Evolutionary conservation across 2,797 vertebrate genomes (phyloP).

Genomic region (Poeciliopsis presidionis): DNA sequence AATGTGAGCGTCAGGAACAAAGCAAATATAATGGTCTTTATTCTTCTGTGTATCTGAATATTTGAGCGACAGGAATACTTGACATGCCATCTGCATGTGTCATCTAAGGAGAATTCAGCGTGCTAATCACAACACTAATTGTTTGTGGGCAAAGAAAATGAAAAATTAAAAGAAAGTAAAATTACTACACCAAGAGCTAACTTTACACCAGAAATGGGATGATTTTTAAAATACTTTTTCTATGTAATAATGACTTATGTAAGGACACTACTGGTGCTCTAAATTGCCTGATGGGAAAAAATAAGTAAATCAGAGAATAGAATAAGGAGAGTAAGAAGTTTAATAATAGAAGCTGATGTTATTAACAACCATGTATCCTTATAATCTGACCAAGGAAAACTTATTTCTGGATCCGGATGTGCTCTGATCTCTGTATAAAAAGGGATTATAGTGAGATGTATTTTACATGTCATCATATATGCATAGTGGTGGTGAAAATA

Average conservation of each 20-base stretch:
- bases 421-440: slow-evolving; percentile 15
- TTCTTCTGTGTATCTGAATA: slow-evolving; percentile 33
- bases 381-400: slow-evolving; percentile 38
- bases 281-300: slow-evolving; percentile 32
- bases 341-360: slow-evolving; percentile 33
- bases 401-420: slow-evolving; percentile 46
- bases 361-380: slow-evolving; percentile 35
- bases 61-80: slow-evolving; percentile 41
- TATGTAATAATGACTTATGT: slow-evolving; percentile 58
- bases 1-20: slow-evolving; percentile 46
- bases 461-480: slow-evolving; percentile 54
- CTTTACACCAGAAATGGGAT: slow-evolving; percentile 39
- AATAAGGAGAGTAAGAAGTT: slow-evolving; percentile 61
- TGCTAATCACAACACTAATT: slow-evolving; percentile 48
- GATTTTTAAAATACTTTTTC: slow-evolving; percentile 50
- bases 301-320: slow-evolving; percentile 23
- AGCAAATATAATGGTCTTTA: slow-evolving; percentile 43
- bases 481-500: slow-evolving; percentile 57
- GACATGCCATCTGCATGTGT: slow-evolving; percentile 34
- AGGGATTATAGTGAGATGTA: slow-evolving; percentile 36
- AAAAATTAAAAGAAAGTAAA: slow-evolving; percentile 40
- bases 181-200: slow-evolving; percentile 40
- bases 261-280: slow-evolving; percentile 46
- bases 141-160: slow-evolving; percentile 41
- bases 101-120: slow-evolving; percentile 29